These are phyloP conservation scores for Camelus bactrianus DNA, from an alignment of 2,113 vertebrate species.

Conservation along the genomic window DNA sequence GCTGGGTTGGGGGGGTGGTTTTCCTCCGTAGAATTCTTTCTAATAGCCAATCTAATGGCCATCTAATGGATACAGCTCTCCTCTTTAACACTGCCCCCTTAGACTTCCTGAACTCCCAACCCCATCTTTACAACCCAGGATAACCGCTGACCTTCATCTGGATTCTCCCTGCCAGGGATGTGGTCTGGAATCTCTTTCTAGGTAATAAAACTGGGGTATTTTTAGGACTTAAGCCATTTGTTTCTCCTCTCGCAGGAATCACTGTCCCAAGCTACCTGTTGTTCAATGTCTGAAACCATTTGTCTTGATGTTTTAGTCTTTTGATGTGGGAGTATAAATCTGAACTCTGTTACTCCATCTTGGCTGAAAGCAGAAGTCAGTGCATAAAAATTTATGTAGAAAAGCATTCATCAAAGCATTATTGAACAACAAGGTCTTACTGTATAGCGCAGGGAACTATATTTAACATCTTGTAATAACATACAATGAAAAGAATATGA, in stretches of 20 bases:
- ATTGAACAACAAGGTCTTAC: not conserved
- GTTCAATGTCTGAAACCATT: not conserved
- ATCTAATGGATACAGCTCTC: not conserved
- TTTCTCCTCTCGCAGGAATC: not conserved
- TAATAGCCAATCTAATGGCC: not conserved
- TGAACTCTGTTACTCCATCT: slow-evolving; percentile 41
- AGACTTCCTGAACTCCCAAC: not conserved
- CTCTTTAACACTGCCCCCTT: not conserved
- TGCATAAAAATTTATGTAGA: slow-evolving; percentile 39
- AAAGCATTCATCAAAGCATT: slow-evolving; percentile 32
- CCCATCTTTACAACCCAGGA: not conserved
- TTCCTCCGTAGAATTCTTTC: not conserved
- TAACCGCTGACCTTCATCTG: not conserved
- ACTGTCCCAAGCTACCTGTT: not conserved
- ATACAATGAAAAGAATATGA: too few species aligned
- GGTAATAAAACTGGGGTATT: not conserved
- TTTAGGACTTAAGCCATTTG: not conserved
- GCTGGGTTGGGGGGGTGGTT: not conserved
- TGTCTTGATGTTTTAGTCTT: not conserved
- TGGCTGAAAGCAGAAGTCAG: slow-evolving; percentile 42
- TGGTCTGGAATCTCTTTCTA: not conserved
- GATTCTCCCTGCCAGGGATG: not conserved
- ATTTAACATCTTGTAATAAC: too few species aligned
- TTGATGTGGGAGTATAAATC: slow-evolving; percentile 50
- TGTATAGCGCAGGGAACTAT: too few species aligned